phyloP scores from a whole-genome alignment of 2,113 vertebrate species.

The Erythrolamprus reginae region DNA sequence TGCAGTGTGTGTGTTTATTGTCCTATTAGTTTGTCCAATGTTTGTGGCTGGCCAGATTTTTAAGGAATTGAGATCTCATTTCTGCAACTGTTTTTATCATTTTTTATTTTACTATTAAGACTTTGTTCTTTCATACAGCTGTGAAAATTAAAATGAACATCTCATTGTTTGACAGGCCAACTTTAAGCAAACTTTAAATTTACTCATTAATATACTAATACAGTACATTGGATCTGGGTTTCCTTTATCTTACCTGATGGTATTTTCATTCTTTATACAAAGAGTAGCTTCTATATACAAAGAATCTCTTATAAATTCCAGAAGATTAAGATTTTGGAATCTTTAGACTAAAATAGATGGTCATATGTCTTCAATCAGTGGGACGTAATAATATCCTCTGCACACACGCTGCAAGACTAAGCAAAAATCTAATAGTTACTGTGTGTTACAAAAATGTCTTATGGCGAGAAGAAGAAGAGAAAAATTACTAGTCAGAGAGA shows the following conservation, averaged over 20 bases:
- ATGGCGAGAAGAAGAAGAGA: neutral
- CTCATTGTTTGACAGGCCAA: neutral
- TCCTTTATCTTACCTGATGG: neutral
- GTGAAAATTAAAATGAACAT: neutral
- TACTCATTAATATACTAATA: neutral
- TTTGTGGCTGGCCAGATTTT: no score
- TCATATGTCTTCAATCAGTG: neutral
- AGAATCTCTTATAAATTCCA: neutral
- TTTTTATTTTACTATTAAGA: slow-evolving; percentile 8
- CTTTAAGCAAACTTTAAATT: neutral
- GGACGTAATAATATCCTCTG: neutral
- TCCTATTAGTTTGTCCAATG: no score
- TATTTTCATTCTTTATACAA: neutral
- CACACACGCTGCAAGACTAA: neutral
- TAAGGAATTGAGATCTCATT: neutral
- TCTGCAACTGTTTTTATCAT: neutral
- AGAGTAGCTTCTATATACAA: neutral
- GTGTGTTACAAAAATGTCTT: neutral
- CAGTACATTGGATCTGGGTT: neutral
- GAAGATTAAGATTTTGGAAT: neutral
- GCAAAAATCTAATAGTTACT: neutral
- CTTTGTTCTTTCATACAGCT: neutral
- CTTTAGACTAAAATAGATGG: neutral
- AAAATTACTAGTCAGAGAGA: neutral
- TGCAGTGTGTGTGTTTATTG: no score